Base-by-base conservation (phyloP, 1,140 invertebrate species). In the Drosophila mayri region DNA sequence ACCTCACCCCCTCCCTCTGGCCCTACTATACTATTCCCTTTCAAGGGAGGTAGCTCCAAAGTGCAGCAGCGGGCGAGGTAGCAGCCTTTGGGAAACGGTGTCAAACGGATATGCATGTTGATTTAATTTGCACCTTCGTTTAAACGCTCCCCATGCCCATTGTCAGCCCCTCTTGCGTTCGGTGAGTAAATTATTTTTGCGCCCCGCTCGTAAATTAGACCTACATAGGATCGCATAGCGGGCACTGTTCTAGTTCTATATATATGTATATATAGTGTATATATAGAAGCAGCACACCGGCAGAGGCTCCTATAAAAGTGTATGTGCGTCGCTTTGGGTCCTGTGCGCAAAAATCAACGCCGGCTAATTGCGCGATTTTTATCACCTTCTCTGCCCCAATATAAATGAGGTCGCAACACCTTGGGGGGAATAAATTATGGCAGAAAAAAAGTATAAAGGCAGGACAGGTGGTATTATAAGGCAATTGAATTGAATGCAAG, bases 41-140 rank as follows among this genome's bases (percentile, higher is more conserved):
- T 76, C 44, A 16, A 22, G 38, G 40, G 35, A 55, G 16, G 32
- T 20, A 18, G 11, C 38, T 32, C 38, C 38, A 1, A 14, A 28
- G 44, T 38, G 32, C 16, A 22, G n/a, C 35, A 30, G 28, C 28
- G 8, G 28, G 50, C 32, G 64, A 32, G 49, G 16, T 55, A n/a
- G 46, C 28, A 35, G 52, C 60, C 40, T 81, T 79, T 70, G 71
- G 78, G 81, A 90, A 90, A 85, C 74, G 86, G 85, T 90, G 85
- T 90, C 86, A 90, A 90, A 81, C 85, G 85, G 85, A 90, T 90
- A 90, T 90, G 85, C 85, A 90, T 90, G 86, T 90, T 90, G 86
- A 90, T 90, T 90, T 90, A 90, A 90, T 90, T 90, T 90, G 85
- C 85, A 90, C 85, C 85, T 90, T 73, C 81, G 75, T 76, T 88